Evolutionary conservation across 2,113 vertebrate species (phyloP).

Genomic region (Marcusenius ussheri): DNA sequence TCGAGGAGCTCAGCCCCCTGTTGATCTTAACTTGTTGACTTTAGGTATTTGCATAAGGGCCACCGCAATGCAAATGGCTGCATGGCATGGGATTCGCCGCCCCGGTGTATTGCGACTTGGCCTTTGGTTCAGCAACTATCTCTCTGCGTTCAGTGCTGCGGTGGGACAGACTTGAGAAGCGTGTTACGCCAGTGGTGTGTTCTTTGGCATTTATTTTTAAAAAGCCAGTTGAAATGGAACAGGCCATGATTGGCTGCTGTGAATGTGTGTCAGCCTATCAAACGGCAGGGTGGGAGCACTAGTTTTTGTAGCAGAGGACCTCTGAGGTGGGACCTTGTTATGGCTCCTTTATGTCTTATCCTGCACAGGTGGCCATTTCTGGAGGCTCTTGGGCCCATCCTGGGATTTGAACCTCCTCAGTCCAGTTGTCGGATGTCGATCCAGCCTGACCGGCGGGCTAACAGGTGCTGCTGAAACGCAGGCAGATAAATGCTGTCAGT

Average conservation of each 20-base stretch:
- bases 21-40: slow-evolving; percentile 14
- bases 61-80: not conserved
- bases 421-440: not conserved
- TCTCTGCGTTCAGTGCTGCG: not conserved
- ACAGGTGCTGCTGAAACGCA: not conserved
- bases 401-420: not conserved
- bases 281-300: not conserved
- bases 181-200: not conserved
- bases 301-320: not conserved
- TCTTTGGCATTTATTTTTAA: not conserved
- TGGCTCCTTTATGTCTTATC: not conserved
- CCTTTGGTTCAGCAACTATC: not conserved
- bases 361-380: not conserved
- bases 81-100: not conserved
- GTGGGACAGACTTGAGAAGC: not conserved
- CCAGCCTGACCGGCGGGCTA: not conserved
- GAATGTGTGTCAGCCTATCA: not conserved
- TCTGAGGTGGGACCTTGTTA: not conserved
- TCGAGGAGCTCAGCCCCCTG: not conserved
- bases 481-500: slow-evolving; percentile 10
- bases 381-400: not conserved
- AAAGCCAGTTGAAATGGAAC: not conserved
- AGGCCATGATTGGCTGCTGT: not conserved
- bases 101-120: not conserved
- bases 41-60: slow-evolving; percentile 4